These are phyloP conservation scores for Donacobius atricapilla DNA, from an alignment of 2,113 vertebrate genomes.

Conservation along the genomic window DNA sequence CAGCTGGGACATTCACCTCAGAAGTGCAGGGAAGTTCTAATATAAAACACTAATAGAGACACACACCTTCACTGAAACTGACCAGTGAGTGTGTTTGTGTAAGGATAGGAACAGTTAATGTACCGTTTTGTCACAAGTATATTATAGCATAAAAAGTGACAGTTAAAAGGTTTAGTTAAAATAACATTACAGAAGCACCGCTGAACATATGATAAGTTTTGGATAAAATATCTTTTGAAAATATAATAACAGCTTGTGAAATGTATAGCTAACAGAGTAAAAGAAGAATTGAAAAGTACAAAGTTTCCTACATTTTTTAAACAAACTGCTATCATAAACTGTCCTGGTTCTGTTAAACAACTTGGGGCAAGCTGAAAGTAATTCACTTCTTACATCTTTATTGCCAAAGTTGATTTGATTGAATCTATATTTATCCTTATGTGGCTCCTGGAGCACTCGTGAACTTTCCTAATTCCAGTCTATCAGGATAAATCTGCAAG, in stretches of 20 bases:
- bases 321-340: background rate
- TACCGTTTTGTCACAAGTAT: background rate
- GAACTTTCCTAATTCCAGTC: slow-evolving; percentile 71
- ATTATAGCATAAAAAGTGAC: background rate
- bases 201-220: background rate
- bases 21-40: background rate
- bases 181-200: background rate
- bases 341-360: background rate
- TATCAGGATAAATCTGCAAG: slow-evolving; percentile 78
- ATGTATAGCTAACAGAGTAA: background rate
- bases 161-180: background rate
- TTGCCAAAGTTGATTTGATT: slow-evolving; percentile 70
- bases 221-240: background rate
- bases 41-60: background rate
- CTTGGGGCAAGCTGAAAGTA: background rate
- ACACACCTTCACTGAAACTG: background rate
- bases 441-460: slow-evolving; percentile 61
- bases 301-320: background rate
- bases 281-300: background rate
- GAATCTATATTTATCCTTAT: slow-evolving; percentile 71
- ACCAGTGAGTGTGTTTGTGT: background rate
- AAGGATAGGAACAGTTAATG: background rate
- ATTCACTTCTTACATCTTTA: slow-evolving; percentile 54
- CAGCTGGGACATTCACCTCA: background rate
- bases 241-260: background rate